A percentile compares a stretch with the other conserved stretches of the same genome.
These are phyloP conservation scores for Tethea ocularis DNA, from an alignment of 2,888 invertebrate species.

Conservation along the genomic window DNA sequence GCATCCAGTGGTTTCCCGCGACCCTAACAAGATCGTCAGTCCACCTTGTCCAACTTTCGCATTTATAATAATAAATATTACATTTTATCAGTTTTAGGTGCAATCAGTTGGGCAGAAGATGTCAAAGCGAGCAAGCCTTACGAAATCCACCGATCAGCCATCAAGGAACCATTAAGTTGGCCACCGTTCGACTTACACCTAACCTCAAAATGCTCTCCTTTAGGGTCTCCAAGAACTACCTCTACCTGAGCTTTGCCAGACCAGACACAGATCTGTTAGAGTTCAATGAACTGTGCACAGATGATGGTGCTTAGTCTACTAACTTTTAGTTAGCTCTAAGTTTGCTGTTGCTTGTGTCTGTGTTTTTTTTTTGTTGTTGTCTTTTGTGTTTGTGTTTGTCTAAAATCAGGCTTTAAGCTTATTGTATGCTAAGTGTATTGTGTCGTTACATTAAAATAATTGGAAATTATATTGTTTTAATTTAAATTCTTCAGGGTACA, in stretches of 20 bases:
- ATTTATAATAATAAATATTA: not conserved
- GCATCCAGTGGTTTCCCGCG: too few species aligned
- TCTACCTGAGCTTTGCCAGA: constrained; percentile 64
- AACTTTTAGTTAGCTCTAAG: not conserved
- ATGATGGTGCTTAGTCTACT: constrained; percentile 22
- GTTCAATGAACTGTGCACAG: constrained; percentile 54
- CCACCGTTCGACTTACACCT: constrained; percentile 53
- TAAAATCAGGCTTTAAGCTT: not conserved
- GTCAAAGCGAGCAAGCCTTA: constrained; percentile 26
- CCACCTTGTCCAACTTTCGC: too few species aligned
- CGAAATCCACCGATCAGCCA: constrained; percentile 21
- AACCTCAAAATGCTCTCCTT: constrained; percentile 59
- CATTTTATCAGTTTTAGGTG: constrained; percentile 37
- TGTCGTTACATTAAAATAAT: not conserved
- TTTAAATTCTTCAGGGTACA: too few species aligned
- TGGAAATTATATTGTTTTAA: not conserved
- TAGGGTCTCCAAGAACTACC: constrained; percentile 63
- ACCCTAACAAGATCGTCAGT: too few species aligned
- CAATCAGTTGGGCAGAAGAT: constrained; percentile 28
- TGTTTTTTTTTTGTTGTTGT: not conserved
- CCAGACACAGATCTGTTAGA: constrained; percentile 58
- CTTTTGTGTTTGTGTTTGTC: not conserved
- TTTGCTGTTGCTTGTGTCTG: not conserved
- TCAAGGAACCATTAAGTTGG: constrained; percentile 50
- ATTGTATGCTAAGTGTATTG: constrained; percentile 1